Conservation (phyloP, 2,797 vertebrate species). For the Botia kubotai region DNA sequence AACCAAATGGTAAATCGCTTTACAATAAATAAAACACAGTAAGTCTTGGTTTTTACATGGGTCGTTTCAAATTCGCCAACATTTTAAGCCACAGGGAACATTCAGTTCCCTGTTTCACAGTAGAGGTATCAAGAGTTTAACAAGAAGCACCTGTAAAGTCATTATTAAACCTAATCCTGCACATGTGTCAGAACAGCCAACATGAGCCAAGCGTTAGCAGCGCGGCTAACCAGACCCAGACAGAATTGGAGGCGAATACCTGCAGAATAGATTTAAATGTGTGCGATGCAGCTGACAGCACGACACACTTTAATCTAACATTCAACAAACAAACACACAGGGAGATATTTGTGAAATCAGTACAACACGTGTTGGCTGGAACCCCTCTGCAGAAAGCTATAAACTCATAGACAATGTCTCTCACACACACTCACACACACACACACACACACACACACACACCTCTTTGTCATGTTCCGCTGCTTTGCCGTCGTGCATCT, state of each 20-base stretch:
- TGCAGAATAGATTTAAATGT: too few species aligned
- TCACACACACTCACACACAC: too few species aligned
- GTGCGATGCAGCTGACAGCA: too few species aligned
- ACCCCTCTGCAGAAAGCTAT: too few species aligned
- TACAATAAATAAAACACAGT: conserved; percentile 53
- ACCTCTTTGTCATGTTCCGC: conserved; percentile 83
- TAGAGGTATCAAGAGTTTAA: conserved; percentile 77
- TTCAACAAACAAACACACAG: too few species aligned
- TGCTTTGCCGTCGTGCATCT: conserved; percentile 81
- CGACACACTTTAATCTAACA: too few species aligned
- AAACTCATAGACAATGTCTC: too few species aligned
- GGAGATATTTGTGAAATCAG: too few species aligned
- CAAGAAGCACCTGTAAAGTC: conserved; percentile 72
- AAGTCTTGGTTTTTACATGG: conserved; percentile 48
- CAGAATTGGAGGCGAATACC: background rate
- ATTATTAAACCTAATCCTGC: conserved; percentile 67
- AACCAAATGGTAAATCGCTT: conserved; percentile 61
- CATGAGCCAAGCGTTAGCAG: conserved; percentile 36
- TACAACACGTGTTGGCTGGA: too few species aligned
- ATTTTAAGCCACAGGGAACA: conserved; percentile 64
- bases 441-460: conserved; percentile 78
- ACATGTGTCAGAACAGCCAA: conserved; percentile 66
- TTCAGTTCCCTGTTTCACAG: conserved; percentile 74
- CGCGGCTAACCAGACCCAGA: conserved; percentile 1
- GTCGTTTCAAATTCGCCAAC: conserved; percentile 42